Evolutionary conservation across 2,797 vertebrate species (phyloP).

Genomic region (Florisuga fusca): DNA sequence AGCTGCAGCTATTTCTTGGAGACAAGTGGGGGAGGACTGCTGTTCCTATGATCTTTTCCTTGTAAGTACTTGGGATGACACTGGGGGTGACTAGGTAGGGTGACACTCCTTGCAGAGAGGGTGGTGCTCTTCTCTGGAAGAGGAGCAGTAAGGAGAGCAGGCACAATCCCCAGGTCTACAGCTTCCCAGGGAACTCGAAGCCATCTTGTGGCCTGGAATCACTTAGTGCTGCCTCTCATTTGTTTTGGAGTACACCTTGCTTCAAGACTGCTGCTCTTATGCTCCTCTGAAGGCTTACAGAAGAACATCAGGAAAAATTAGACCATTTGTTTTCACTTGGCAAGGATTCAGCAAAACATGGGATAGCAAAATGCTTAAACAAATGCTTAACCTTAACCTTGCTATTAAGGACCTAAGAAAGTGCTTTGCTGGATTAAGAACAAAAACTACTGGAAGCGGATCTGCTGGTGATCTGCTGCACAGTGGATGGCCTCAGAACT

Average conservation of each 20-base stretch:
- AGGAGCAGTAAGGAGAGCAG: neutral
- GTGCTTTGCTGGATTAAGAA: neutral
- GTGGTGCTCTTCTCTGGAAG: neutral
- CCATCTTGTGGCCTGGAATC: neutral
- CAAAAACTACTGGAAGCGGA: neutral
- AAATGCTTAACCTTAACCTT: slow-evolving; percentile 36
- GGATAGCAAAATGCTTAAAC: slow-evolving; percentile 15
- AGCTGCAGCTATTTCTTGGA: neutral
- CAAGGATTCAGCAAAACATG: slow-evolving; percentile 24
- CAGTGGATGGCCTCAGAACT: neutral
- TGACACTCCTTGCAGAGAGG: neutral
- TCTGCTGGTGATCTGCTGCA: neutral
- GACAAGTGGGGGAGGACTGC: neutral
- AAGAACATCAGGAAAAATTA: slow-evolving; percentile 28
- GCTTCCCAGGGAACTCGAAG: neutral
- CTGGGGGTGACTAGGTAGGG: neutral
- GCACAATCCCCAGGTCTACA: neutral
- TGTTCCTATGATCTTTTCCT: neutral
- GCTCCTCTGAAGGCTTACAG: neutral
- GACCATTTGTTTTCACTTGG: slow-evolving; percentile 39
- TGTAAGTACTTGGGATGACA: neutral
- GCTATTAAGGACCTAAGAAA: slow-evolving; percentile 20
- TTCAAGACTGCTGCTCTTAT: neutral
- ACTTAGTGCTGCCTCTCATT: neutral
- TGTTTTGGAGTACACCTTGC: neutral